These are phyloP conservation scores for Drosophila tropicalis DNA, from an alignment of 1,140 invertebrate species.

Conservation along the genomic window DNA sequence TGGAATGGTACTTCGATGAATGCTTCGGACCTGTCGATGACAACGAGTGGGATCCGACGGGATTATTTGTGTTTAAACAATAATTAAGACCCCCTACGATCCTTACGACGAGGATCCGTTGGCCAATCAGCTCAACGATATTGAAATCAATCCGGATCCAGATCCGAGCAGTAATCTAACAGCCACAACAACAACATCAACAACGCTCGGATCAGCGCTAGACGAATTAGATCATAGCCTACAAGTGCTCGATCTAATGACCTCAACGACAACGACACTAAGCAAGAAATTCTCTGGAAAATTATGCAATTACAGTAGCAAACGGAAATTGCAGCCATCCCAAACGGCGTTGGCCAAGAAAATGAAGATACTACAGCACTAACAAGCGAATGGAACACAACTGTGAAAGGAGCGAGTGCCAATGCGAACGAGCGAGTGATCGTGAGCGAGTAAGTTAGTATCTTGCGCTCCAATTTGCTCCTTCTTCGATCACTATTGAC, in stretches of 20 bases:
- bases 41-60: constrained; percentile 87
- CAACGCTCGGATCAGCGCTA: constrained; percentile 56
- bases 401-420: neutral
- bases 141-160: constrained; percentile 55
- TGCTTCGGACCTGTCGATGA: constrained; percentile 90
- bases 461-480: neutral
- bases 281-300: constrained; percentile 69
- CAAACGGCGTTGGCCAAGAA: constrained; percentile 68
- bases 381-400: constrained; percentile 8
- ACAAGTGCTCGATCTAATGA: constrained; percentile 65
- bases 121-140: constrained; percentile 73
- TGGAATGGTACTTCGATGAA: constrained; percentile 93
- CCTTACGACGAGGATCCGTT: constrained; percentile 77
- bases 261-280: constrained; percentile 67
- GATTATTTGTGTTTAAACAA: constrained; percentile 82
- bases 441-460: constrained; percentile 1
- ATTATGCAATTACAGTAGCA: constrained; percentile 73
- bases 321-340: constrained; percentile 60
- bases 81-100: constrained; percentile 82
- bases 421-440: neutral
- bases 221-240: constrained; percentile 68
- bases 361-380: constrained; percentile 67
- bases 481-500: neutral
- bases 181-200: constrained; percentile 42
- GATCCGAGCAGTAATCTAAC: constrained; percentile 39